Conservation (phyloP, 2,888 invertebrate genomes). For the Campaea margaritaria region DNA sequence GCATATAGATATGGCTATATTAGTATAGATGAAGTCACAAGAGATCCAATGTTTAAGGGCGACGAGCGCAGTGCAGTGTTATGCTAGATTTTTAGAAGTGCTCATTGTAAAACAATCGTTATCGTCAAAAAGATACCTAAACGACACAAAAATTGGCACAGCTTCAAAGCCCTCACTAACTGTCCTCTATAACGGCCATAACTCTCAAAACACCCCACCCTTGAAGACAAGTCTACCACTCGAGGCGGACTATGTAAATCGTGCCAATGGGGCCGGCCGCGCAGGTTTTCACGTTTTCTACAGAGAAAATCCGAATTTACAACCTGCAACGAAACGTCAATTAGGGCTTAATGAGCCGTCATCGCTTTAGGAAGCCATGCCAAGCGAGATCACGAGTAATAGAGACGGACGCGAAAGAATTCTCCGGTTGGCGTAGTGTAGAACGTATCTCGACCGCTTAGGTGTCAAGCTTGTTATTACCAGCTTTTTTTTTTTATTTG, state of each 20-base stretch:
- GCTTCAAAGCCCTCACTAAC: no score
- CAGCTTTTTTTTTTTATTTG: no score
- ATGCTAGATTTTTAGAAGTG: no score
- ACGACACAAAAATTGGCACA: no score
- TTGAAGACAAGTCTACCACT: neutral
- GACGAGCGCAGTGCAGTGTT: no score
- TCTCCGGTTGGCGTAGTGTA: constrained; percentile 29
- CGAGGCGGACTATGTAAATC: constrained; percentile 51
- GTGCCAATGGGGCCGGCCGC: constrained; percentile 46
- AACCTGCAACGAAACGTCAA: constrained; percentile 58
- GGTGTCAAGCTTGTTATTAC: neutral
- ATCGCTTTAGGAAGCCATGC: constrained; percentile 44
- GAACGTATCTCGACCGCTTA: neutral
- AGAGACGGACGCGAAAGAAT: constrained; percentile 49
- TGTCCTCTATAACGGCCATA: neutral
- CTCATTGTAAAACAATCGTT: no score
- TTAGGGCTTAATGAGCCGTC: constrained; percentile 54
- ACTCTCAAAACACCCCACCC: neutral
- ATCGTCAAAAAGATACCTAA: no score
- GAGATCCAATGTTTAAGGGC: no score
- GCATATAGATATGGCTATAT: no score
- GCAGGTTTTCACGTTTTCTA: constrained; percentile 57
- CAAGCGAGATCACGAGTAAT: constrained; percentile 42
- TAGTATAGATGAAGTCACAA: no score
- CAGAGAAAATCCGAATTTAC: constrained; percentile 64